Percentiles rank a stretch among this genome's conserved stretches.
Evolutionary conservation across 2,888 invertebrate species (phyloP).

Genomic region (Clistopyga incitator): DNA sequence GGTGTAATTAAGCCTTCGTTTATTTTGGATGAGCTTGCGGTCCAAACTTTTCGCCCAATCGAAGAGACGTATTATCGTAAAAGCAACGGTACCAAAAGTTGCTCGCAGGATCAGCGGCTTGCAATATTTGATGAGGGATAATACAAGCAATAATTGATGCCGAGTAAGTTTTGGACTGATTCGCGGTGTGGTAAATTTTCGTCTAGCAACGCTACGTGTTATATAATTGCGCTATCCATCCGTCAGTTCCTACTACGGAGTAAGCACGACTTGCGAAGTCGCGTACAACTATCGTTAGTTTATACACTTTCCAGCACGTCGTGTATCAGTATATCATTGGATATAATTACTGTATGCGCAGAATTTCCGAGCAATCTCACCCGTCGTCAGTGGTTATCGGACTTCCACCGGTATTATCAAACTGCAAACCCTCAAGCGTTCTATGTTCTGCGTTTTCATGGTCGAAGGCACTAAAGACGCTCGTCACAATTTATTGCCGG

Average conservation of each 20-base stretch:
- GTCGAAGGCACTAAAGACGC: not conserved
- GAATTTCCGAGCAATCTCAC: conserved; percentile 31
- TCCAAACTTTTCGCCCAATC: not conserved
- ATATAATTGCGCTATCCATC: conserved; percentile 13
- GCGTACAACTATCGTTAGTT: conserved; percentile 28
- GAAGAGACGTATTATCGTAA: not conserved
- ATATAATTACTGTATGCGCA: conserved; percentile 25
- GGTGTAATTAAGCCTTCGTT: not conserved
- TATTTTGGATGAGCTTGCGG: not conserved
- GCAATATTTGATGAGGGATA: not conserved
- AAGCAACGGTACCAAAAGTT: not conserved
- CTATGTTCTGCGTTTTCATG: not conserved
- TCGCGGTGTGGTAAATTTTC: not conserved
- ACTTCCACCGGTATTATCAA: conserved; percentile 27
- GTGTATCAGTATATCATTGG: conserved; percentile 23
- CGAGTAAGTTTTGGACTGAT: not conserved
- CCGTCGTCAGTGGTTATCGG: conserved; percentile 29
- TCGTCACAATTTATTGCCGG: not conserved
- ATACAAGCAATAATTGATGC: not conserved
- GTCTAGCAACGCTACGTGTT: not conserved
- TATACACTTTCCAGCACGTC: conserved; percentile 4
- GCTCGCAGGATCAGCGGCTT: not conserved
- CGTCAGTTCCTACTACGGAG: not conserved
- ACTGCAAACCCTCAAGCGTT: conserved; percentile 2
- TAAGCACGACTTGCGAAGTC: not conserved